These are phyloP conservation scores for Carcharodon carcharias DNA, from an alignment of 2,797 vertebrate genomes.

Conservation along the genomic window DNA sequence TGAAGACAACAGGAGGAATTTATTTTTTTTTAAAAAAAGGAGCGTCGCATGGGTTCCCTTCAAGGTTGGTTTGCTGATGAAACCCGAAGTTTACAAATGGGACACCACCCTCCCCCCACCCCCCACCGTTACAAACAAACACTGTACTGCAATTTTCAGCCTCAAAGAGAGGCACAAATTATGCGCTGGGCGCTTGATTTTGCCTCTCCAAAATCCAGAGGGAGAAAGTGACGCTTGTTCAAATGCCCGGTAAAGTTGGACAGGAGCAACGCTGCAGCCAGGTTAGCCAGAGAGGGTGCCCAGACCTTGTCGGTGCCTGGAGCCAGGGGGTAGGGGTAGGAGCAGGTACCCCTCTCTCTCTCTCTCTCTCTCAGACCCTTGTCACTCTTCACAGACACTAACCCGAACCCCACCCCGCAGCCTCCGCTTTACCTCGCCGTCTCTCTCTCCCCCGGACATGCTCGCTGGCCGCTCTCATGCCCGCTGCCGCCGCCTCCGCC, in stretches of 20 bases:
- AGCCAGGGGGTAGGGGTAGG: too few species aligned
- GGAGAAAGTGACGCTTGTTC: background rate
- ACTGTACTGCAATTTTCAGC: background rate
- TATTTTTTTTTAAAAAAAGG: background rate
- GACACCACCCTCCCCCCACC: background rate
- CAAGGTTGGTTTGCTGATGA: background rate
- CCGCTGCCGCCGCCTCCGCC: background rate
- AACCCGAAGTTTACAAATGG: background rate
- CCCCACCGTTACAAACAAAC: background rate
- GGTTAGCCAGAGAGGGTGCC: too few species aligned
- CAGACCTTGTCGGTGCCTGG: background rate
- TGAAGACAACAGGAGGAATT: background rate
- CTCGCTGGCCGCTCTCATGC: background rate
- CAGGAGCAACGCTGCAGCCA: background rate
- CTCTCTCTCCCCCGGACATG: constrained; percentile 20
- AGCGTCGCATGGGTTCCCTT: background rate
- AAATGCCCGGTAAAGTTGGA: background rate
- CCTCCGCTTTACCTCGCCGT: background rate
- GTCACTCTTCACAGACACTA: too few species aligned
- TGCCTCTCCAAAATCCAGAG: background rate
- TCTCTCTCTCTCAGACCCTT: too few species aligned
- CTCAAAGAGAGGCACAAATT: background rate
- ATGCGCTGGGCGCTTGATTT: background rate
- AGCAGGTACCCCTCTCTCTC: too few species aligned
- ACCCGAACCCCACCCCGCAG: too few species aligned